phyloP scores from a whole-genome alignment of 2,113 vertebrate genomes.

The Tyrannus savana region DNA sequence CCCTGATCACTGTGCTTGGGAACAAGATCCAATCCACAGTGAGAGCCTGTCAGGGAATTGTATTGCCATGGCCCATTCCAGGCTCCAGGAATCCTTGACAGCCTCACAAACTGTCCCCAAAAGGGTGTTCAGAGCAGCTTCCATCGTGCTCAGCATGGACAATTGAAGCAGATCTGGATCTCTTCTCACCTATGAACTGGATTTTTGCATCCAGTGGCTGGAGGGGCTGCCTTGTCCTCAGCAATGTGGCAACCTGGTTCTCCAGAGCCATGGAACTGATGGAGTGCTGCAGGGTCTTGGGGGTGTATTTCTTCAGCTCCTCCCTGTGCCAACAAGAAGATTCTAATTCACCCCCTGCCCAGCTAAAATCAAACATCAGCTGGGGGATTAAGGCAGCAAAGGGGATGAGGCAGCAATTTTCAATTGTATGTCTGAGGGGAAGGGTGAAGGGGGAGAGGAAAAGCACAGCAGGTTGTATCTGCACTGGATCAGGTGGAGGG shows the following conservation, averaged over 20 bases:
- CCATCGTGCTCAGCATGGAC: not conserved
- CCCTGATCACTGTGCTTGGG: not conserved
- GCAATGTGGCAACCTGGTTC: constrained; percentile 35
- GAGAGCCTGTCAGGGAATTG: not conserved
- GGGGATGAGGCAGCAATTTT: not conserved
- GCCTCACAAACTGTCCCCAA: not conserved
- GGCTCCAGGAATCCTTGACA: not conserved
- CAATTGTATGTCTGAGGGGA: not conserved
- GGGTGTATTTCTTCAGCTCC: constrained; percentile 81
- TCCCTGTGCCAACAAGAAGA: constrained; percentile 68
- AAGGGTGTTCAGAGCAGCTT: not conserved
- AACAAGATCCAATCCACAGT: not conserved
- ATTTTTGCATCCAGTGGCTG: constrained; percentile 81
- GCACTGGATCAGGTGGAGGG: not conserved
- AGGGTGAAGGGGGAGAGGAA: not conserved
- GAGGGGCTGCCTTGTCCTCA: constrained; percentile 60
- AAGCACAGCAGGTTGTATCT: not conserved
- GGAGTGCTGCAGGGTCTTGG: constrained; percentile 54
- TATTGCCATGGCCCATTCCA: not conserved
- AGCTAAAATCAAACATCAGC: not conserved
- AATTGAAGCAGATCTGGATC: not conserved
- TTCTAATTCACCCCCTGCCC: not conserved
- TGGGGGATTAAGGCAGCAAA: not conserved
- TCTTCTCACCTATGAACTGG: constrained; percentile 83
- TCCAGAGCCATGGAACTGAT: constrained; percentile 59